phyloP scores from a whole-genome alignment of 2,113 vertebrate genomes.

The Lates calcarifer region DNA sequence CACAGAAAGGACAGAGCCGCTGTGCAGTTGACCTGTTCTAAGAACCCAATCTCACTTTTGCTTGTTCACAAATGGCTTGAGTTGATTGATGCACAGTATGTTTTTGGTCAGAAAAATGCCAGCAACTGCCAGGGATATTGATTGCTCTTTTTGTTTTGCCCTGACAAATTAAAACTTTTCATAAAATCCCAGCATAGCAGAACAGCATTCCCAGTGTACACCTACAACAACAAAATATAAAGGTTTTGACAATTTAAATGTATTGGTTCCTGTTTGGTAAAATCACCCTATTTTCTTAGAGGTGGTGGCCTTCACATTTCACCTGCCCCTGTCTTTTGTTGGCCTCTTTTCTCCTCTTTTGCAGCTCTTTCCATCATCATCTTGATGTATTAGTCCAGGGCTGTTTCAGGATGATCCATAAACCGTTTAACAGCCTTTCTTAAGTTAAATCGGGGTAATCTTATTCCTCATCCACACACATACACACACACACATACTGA shows the following conservation, averaged over 20 bases:
- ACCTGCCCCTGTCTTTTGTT: slow-evolving; percentile 28
- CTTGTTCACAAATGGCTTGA: slow-evolving; percentile 8
- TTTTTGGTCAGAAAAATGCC: neutral
- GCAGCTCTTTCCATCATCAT: slow-evolving; percentile 52
- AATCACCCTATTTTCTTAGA: neutral
- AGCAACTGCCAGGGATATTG: neutral
- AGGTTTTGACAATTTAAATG: neutral
- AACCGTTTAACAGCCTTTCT: slow-evolving; percentile 81
- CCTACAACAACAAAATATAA: slow-evolving; percentile 7
- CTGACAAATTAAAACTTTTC: neutral
- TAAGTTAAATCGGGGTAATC: slow-evolving; percentile 82
- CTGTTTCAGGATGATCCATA: slow-evolving; percentile 78
- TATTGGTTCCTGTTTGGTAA: neutral
- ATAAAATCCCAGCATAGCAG: neutral
- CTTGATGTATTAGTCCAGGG: slow-evolving; percentile 68
- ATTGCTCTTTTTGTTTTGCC: neutral
- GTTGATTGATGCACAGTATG: neutral
- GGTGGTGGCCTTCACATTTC: slow-evolving; percentile 17
- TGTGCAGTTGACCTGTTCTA: slow-evolving; percentile 76
- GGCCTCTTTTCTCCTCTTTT: slow-evolving; percentile 25
- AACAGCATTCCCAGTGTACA: neutral
- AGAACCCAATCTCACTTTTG: slow-evolving; percentile 44
- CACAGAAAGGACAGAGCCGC: slow-evolving; percentile 63
- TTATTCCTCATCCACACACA: slow-evolving; percentile 72
- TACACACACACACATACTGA: slow-evolving; percentile 42